Base-by-base conservation (phyloP, 2,888 invertebrate genomes). In the Acleris sparsana region DNA sequence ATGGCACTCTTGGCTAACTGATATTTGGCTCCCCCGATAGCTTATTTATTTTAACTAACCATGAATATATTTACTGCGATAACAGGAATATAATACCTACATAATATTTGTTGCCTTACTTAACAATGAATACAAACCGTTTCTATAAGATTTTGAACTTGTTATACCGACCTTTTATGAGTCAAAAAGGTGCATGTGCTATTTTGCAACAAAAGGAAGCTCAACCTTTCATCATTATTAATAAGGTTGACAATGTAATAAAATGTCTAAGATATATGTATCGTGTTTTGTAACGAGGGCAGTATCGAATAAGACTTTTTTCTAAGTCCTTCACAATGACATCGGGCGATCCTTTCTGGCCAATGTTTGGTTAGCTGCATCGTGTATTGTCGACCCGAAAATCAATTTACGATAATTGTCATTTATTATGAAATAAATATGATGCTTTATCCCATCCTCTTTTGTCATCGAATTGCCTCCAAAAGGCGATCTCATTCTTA, bases 291-390 rank as follows among this genome's bases (percentile, higher is more conserved):
- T 39, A 39, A 39, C 4, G 39, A 39, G 1, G 39, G 39, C 39
- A 39, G 39, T 39, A 39, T 39, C 39, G 55, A 71, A 72, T 72
- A 74, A 77, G 77, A 77, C 46, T 82, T 84, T 84, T 80, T 75
- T 74, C 66, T 70, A 67, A 72, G 72, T 71, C 73, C 79, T 76
- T 73, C 79, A 91, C 89, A 90, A 90, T 88, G 88, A 86, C 87
- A 87, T 69, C 82, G 85, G 77, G 76, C 84, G 90, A 86, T 87
- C 89, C 91, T 89, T 93, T 93, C 82, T 93, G 93, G 93, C 93
- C 94, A 93, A 94, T 94, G 94, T 94, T 94, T 94, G 94, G 94
- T 94, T 94, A 94, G 94, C 93, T 94, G 94, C 93, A 77, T 71
- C 87, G 84, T 80, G 83, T 78, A 87, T 93, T 92, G 91, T 92